Evolutionary conservation across 23 tunicate species (phyloP).

Genomic region (Diplosoma virens): DNA sequence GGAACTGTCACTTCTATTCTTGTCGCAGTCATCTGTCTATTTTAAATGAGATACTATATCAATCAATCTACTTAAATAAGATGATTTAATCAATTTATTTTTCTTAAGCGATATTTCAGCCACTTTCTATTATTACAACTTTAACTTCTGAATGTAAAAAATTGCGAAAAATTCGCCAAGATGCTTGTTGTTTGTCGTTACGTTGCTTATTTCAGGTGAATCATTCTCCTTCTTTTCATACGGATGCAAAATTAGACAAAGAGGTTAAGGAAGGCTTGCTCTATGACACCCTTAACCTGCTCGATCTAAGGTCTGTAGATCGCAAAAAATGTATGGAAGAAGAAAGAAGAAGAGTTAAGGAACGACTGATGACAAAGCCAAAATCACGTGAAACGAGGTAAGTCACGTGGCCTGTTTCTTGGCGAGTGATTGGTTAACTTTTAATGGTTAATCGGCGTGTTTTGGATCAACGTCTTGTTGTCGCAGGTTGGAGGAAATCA

Average conservation of each 20-base stretch:
- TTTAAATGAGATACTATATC: too few species aligned
- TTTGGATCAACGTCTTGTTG: background rate
- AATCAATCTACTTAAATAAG: too few species aligned
- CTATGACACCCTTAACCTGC: constrained; percentile 79
- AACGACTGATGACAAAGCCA: constrained; percentile 84
- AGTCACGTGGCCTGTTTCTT: background rate
- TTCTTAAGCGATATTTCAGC: background rate
- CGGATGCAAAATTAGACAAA: constrained; percentile 98
- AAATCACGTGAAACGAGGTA: constrained; percentile 94
- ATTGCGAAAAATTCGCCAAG: background rate
- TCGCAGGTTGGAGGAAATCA: constrained; percentile 74
- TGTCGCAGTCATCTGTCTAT: too few species aligned
- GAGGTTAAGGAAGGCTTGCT: constrained; percentile 96
- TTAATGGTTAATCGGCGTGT: background rate
- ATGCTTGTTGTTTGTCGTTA: background rate
- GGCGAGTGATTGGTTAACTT: background rate
- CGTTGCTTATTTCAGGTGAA: constrained; percentile 62
- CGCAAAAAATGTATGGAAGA: constrained; percentile 78
- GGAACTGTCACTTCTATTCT: too few species aligned
- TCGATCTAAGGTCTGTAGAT: constrained; percentile 85
- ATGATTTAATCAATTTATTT: too few species aligned
- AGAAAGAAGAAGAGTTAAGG: constrained; percentile 86
- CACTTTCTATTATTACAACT: background rate
- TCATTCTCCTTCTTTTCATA: constrained; percentile 98
- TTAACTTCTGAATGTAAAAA: too few species aligned